Base-by-base conservation (phyloP, 2,113 vertebrate species). In the Seriola aureovittata region DNA sequence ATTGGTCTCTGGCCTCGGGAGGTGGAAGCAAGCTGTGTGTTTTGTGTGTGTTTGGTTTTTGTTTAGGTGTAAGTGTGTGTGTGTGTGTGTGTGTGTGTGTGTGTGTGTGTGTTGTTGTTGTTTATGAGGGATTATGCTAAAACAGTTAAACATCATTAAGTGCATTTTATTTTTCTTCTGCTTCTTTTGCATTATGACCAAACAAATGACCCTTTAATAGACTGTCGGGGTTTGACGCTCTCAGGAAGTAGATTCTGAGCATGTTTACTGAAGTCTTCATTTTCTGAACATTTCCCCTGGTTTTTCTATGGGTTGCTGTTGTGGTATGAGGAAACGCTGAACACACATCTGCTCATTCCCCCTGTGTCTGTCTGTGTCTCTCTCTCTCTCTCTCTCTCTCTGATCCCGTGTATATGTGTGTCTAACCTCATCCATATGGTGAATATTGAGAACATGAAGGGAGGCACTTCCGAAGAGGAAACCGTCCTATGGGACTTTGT, bases 1-100 rank as follows among this genome's bases (percentile, higher is more conserved):
- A 93, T 93, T 94, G 92, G 86, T 93, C 93, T 90, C 85, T 94
- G 92, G 93, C 92, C 92, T 75, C 25, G 70, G 83, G 90, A 92
- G 87, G 94, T 92, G 89, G 93, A 93, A 92, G 85, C 91, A 92
- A 89, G 90, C 88, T 82, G 88, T 52, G 79, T 87, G 70, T 79
- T 38, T 5, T 38, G 38, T 7, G 84, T 77, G 70, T 72, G 62
- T 89, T 57, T 82, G 63, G 68, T 70, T 91, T 29, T 71, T 85
- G 71, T 90, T 86, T 87, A 81, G 69, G 78, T 86, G 71, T 74
- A 13, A 19, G 64, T 75, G 54, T 82, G 78, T 78, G 12, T 84
- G 5, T 29, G 34, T 36, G 4, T 36, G 34, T 36, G 5, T 29
- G 34, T 36, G 4, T 36, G 34, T 36, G 34, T 36, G 34, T 36